Evolutionary conservation across 1,140 invertebrate genomes (phyloP).

Genomic region (Papilio dardanus): DNA sequence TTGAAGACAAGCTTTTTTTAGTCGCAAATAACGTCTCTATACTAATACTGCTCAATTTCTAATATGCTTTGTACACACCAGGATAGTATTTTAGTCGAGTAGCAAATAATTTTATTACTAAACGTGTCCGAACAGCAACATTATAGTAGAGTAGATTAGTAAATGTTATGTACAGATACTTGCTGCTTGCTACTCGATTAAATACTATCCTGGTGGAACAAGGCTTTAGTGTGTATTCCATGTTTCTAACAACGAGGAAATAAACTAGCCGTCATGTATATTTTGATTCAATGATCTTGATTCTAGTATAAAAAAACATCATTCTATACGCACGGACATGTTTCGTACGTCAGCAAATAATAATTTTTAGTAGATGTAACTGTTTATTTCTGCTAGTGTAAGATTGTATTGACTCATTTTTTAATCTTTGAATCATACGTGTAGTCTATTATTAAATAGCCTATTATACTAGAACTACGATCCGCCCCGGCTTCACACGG

Average conservation of each 20-base stretch:
- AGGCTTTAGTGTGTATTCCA: neutral
- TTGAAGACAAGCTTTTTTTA: too few species aligned
- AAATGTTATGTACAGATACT: too few species aligned
- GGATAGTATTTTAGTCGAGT: too few species aligned
- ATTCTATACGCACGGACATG: constrained; percentile 1
- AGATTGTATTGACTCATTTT: constrained; percentile 28
- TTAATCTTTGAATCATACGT: constrained; percentile 18
- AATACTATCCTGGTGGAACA: neutral
- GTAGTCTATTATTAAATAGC: constrained; percentile 12
- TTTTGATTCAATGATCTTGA: neutral
- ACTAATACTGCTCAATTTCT: too few species aligned
- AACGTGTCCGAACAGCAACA: too few species aligned
- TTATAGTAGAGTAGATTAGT: too few species aligned
- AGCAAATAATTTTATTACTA: too few species aligned
- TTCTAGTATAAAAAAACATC: neutral
- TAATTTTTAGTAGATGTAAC: constrained; percentile 14
- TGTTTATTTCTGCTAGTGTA: constrained; percentile 9
- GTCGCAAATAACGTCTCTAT: too few species aligned
- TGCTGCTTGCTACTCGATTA: too few species aligned
- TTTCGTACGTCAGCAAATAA: constrained; percentile 4
- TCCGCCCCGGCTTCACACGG: too few species aligned
- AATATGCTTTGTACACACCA: too few species aligned
- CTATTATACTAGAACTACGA: constrained; percentile 50
- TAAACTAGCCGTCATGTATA: neutral
- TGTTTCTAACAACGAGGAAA: neutral